Evolutionary conservation across 2,888 invertebrate genomes (phyloP), one percentile per base, ranked within the genome.

Genomic region (Eubasilissa splendida): DNA sequence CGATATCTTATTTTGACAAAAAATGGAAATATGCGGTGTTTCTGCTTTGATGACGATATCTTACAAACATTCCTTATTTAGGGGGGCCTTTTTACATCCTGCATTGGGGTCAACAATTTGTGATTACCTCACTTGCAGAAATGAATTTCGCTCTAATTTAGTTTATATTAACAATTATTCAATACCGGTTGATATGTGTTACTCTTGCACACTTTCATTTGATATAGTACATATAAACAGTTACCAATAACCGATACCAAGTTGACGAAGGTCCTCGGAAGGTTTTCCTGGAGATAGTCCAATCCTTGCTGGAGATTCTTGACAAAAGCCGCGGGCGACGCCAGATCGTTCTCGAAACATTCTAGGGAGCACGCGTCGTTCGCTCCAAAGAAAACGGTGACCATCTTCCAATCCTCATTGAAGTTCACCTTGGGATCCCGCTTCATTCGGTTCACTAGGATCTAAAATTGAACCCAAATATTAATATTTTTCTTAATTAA

Each of bases 331-430:
- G 88, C 86, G 0, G 94, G 92, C 0, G 94, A 93, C 89, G 90
- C 90, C n/a, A 91, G 88, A 80, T 92, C 89, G 53, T 81, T 82
- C 56, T 79, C 82, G 83, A 89, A 92, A 85, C 95, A 95, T 80
- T 94, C 94, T 0, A 93, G 94, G 0, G 94, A 94, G 85, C 95
- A 95, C 68, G 95, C 90, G 86, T 95, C 95, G 86, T 95, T 95
- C 81, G 94, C 94, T 0, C 95, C 95, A 84, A 95, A 93, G 86
- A 95, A 92, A 71, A 95, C 89, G 0, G 95, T 95, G 73, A 95
- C 88, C 91, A 95, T 94, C 91, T 95, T 95, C 95, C 95, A 95
- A 85, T 95, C 92, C 11, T 89, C 90, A 1, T 88, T 86, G 56
- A 93, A 88, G 86, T 94, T 90, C 79, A 94, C 91, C 73, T 89